Conservation (phyloP, 2,797 vertebrate species). For the Brotula barbata region DNA sequence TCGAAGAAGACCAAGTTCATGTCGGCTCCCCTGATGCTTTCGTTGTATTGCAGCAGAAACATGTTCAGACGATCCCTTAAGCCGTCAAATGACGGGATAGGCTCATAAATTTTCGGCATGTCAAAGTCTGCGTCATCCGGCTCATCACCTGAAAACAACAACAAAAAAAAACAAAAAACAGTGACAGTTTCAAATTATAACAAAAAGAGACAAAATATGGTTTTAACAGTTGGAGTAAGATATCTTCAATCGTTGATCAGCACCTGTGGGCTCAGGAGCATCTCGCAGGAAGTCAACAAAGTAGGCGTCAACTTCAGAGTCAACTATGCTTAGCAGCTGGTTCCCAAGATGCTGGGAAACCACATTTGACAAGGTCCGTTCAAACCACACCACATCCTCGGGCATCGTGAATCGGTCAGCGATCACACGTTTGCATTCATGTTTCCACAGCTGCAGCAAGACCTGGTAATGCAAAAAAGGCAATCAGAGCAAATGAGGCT, state of each 20-base stretch:
- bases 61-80: conserved; percentile 84
- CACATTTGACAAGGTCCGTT: conserved; percentile 78
- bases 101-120: conserved; percentile 91
- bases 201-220: no score
- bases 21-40: conserved; percentile 85
- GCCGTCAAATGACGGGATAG: conserved; percentile 82
- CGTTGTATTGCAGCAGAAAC: conserved; percentile 88
- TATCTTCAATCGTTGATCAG: no score
- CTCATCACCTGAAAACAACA: conserved; percentile 83
- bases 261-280: conserved; percentile 88
- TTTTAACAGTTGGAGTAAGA: no score
- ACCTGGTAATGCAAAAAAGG: conserved; percentile 80
- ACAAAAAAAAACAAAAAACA: no score
- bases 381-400: conserved; percentile 90
- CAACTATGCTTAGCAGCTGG: conserved; percentile 68
- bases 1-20: conserved; percentile 96
- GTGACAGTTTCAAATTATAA: no score
- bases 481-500: no score
- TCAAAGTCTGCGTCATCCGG: conserved; percentile 81
- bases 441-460: conserved; percentile 90
- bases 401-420: conserved; percentile 89
- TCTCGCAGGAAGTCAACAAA: conserved; percentile 96
- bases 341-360: conserved; percentile 80
- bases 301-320: conserved; percentile 78
- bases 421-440: conserved; percentile 93